Evolutionary conservation across 2,888 invertebrate species (phyloP), one percentile per base, ranked within the genome.

Genomic region (Nomada flava): DNA sequence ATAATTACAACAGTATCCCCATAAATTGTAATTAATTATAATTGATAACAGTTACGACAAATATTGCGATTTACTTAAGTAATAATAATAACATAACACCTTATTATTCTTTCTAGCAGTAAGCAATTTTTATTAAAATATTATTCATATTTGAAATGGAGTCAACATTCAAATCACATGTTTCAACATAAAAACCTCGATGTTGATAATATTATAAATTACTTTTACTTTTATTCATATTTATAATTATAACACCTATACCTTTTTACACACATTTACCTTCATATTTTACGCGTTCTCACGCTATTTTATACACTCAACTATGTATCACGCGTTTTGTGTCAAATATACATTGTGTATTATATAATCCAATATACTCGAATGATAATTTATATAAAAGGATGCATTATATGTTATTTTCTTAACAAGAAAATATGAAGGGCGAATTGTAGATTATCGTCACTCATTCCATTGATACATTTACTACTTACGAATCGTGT

Each of bases 221-320:
- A 50, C 15, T 1, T n/a, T 15, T 63, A 36, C n/a, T 50, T 44
- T 62, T 75, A 44, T 62, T 55, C 13, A 23, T 23, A 4, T 52
- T 75, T 23, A 57, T 26, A 70, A 26, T n/a, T 1, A 18, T 65
- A 15, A 52, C 23, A 53, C 23, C 52, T 65, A 59, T 26, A 65
- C 29, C 13, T 65, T 53, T 71, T 55, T 77, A 9, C 65, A 78
- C 47, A 69, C 11, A 26, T 67, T 59, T 44, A 50, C 5, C 2
- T 36, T 53, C 23, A n/a, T 50, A 10, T 26, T 29, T 62, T 68
- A 76, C n/a, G 47, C 15, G 11, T 47, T 13, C 11, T 47, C 15
- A 57, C 18, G 50, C 18, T 60, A 53, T 13, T 47, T 63, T 75
- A 1, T 63, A 20, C 13, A 69, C 3, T 36, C 4, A 13, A 29